These are phyloP conservation scores for Pseudomyrmex dendroicus DNA, from an alignment of 1,140 invertebrate genomes.

Conservation along the genomic window DNA sequence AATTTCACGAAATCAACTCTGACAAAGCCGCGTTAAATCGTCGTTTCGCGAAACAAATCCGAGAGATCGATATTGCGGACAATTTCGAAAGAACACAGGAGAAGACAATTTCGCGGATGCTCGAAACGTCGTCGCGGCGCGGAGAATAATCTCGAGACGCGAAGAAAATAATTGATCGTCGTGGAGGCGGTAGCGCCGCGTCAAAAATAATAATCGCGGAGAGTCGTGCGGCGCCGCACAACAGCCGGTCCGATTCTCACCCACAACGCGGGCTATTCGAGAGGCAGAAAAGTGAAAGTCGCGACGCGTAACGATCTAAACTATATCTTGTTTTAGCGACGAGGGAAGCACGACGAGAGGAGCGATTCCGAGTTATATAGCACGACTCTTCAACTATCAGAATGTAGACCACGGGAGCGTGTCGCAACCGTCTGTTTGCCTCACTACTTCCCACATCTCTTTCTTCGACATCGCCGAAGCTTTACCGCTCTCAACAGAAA, in stretches of 20 bases:
- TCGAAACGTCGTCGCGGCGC: not conserved
- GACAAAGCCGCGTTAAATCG: not conserved
- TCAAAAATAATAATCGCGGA: not conserved
- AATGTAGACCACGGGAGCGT: conserved; percentile 72
- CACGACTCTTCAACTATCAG: conserved; percentile 72
- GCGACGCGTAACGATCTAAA: conserved; percentile 79
- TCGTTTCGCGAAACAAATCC: not conserved
- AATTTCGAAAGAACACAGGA: no score
- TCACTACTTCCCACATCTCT: conserved; percentile 65
- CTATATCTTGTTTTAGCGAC: conserved; percentile 75
- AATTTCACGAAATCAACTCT: not conserved
- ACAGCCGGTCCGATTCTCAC: conserved; percentile 62
- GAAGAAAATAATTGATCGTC: conserved; percentile 9
- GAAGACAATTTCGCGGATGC: not conserved
- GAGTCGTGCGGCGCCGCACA: conserved; percentile 8
- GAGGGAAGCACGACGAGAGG: conserved; percentile 12
- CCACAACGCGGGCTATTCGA: conserved; percentile 69
- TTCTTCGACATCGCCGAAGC: conserved; percentile 28
- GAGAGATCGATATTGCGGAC: not conserved
- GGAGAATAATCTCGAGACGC: not conserved
- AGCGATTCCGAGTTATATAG: conserved; percentile 53
- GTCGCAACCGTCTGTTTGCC: conserved; percentile 71
- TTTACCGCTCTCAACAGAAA: conserved; percentile 12
- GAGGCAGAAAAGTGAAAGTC: conserved; percentile 80
- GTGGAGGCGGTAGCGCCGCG: not conserved